Conservation (phyloP, 2,113 vertebrate genomes). For the Columba livia region DNA sequence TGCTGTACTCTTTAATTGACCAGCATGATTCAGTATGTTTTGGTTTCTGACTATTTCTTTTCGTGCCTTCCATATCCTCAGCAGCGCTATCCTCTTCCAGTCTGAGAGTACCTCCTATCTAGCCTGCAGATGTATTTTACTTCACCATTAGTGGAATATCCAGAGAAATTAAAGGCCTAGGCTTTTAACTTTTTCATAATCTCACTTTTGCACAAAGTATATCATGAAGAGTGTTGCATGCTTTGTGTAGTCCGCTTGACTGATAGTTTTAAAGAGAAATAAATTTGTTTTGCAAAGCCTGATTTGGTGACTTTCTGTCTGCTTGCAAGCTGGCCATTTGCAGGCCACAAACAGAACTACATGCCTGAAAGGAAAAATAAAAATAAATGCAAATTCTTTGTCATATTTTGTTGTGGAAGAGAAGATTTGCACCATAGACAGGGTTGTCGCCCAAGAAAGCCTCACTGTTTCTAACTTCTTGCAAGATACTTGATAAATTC, state of each 20-base stretch:
- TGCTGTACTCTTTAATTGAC: not conserved
- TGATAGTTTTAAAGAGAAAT: not conserved
- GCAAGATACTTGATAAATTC: constrained; percentile 20
- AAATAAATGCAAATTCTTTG: not conserved
- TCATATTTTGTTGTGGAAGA: not conserved
- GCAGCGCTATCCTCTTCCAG: not conserved
- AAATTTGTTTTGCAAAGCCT: not conserved
- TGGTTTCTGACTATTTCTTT: constrained; percentile 17
- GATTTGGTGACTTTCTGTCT: not conserved
- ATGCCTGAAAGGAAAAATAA: not conserved
- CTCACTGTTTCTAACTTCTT: not conserved
- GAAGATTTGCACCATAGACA: not conserved
- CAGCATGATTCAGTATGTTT: not conserved
- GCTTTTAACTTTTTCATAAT: not conserved
- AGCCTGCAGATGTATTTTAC: constrained; percentile 1
- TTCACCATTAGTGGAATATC: not conserved
- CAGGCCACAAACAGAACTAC: not conserved
- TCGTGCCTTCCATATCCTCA: not conserved
- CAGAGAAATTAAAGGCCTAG: not conserved
- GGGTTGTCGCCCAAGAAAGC: not conserved
- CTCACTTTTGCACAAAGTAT: not conserved
- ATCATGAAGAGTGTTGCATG: not conserved
- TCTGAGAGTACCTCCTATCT: not conserved
- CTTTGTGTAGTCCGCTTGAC: not conserved
- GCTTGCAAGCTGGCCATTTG: not conserved